Evolutionary conservation across 2,113 vertebrate species (phyloP).

Genomic region (Pygoscelis adeliae): DNA sequence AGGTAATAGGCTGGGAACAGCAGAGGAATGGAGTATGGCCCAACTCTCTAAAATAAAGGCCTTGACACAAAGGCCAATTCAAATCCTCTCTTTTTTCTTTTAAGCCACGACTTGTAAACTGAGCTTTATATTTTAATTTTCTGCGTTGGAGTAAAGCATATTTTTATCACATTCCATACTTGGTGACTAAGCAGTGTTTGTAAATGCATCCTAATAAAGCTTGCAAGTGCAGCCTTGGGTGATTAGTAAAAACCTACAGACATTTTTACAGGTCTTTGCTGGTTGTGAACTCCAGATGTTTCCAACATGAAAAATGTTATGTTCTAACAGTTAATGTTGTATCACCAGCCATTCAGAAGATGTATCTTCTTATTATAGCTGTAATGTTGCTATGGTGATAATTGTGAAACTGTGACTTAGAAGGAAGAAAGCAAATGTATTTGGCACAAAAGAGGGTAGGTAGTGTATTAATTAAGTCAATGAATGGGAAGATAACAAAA

Average conservation of each 20-base stretch:
- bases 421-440: constrained; percentile 49
- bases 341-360: constrained; percentile 76
- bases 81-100: background rate
- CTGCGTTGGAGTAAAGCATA: constrained; percentile 48
- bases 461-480: constrained; percentile 61
- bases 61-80: constrained; percentile 28
- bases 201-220: constrained; percentile 67
- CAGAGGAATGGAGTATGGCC: constrained; percentile 33
- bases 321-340: constrained; percentile 73
- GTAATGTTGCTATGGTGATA: constrained; percentile 77
- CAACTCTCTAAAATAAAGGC: constrained; percentile 52
- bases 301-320: constrained; percentile 76
- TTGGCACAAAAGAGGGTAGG: constrained; percentile 28
- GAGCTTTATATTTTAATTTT: background rate
- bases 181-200: constrained; percentile 60
- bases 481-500: constrained; percentile 47
- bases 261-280: constrained; percentile 73
- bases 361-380: constrained; percentile 75
- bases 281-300: constrained; percentile 77
- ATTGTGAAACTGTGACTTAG: constrained; percentile 73
- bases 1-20: constrained; percentile 75
- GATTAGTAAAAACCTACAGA: constrained; percentile 66
- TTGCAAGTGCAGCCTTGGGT: constrained; percentile 69
- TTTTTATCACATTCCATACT: constrained; percentile 49
- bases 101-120: constrained; percentile 45